Conservation (phyloP, 2,113 vertebrate species). For the Grantiella picta region DNA sequence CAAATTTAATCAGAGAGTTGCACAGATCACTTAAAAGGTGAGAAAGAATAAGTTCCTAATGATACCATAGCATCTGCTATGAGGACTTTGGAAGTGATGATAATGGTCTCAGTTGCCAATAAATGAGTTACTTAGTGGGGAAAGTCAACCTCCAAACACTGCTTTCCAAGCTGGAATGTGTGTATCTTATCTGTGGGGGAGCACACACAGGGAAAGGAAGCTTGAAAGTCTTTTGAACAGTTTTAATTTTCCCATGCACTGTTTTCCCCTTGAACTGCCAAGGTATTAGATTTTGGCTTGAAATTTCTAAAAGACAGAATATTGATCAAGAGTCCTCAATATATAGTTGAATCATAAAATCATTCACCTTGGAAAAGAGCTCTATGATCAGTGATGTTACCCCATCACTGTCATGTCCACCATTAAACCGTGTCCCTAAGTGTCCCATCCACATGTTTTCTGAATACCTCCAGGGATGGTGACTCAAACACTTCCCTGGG, state of each 20-base stretch:
- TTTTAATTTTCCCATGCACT: not conserved
- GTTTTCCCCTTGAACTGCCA: not conserved
- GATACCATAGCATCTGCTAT: not conserved
- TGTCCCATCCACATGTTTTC: rapidly evolving
- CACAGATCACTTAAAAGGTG: not conserved
- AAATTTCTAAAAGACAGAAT: not conserved
- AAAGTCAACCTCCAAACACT: not conserved
- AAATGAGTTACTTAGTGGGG: not conserved
- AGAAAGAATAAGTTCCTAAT: not conserved
- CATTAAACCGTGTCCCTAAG: not conserved
- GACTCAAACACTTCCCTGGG: not conserved
- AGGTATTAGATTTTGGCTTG: not conserved
- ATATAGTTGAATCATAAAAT: not conserved
- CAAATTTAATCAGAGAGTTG: not conserved
- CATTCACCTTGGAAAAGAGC: not conserved
- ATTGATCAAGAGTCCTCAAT: not conserved
- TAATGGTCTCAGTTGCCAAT: not conserved
- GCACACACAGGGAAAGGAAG: not conserved
- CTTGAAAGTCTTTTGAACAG: not conserved
- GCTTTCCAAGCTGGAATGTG: not conserved
- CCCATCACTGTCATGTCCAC: not conserved
- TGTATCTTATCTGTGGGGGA: not conserved
- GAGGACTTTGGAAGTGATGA: not conserved
- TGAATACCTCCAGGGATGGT: not conserved
- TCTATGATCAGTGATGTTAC: not conserved